A percentile compares a stretch with the other conserved stretches of the same genome.
phyloP scores from a whole-genome alignment of 1,140 invertebrate species.

The Drosophila ercepeae region DNA sequence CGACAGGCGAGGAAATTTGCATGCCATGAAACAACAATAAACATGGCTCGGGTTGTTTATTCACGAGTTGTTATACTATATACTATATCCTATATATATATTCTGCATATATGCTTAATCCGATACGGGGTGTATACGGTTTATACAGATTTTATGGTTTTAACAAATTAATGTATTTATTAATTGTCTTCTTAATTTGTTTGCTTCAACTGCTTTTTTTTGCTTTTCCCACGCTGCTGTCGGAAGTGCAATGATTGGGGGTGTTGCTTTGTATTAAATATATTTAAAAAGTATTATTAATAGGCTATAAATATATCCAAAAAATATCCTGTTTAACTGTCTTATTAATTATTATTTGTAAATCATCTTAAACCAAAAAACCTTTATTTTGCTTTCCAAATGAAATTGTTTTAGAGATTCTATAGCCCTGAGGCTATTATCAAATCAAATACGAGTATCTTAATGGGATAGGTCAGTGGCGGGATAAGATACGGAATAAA shows the following conservation, averaged over 20 bases:
- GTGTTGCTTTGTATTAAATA: too few relatives aligned
- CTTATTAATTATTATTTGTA: too few relatives aligned
- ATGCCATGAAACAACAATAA: conserved; percentile 43
- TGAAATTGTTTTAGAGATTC: conserved; percentile 24
- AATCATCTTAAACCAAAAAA: too few relatives aligned
- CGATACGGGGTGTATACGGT: neutral
- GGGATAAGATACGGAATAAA: neutral
- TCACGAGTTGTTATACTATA: conserved; percentile 10
- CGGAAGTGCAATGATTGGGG: too few relatives aligned
- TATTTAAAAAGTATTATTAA: too few relatives aligned
- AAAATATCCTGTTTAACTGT: too few relatives aligned
- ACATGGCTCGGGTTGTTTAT: conserved; percentile 26
- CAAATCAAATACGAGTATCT: too few relatives aligned
- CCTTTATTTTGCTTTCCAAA: conserved; percentile 25
- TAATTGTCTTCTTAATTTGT: neutral
- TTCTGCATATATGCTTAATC: conserved; percentile 7
- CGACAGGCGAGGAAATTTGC: conserved; percentile 35
- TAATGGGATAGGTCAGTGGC: conserved; percentile 52
- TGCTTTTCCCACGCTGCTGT: conserved; percentile 10
- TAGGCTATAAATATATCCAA: too few relatives aligned
- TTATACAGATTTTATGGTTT: neutral
- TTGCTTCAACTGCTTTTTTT: neutral
- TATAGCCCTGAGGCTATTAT: conserved; percentile 29
- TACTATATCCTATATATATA: neutral
- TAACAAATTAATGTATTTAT: neutral